Evolutionary conservation across 2,888 invertebrate species (phyloP), one percentile per base, ranked within the genome.

Genomic region (Malachius bipustulatus): DNA sequence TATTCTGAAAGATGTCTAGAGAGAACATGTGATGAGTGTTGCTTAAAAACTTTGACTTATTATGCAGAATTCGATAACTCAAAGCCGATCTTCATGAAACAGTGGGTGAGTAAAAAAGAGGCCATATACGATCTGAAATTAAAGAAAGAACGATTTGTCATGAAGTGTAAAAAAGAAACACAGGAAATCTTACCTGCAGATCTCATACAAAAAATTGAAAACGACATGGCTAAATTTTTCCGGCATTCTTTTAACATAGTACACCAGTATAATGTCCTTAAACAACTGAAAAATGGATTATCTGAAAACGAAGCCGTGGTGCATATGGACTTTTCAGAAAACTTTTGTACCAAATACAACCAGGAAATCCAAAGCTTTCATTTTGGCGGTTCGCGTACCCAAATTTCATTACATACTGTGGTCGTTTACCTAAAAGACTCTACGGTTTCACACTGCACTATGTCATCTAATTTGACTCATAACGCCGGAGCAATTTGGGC

Each of bases 361-460:
- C 29, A 37, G 26, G 43, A 42, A 37, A 35, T 43, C 11, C 40
- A 42, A 26, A 16, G 32, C 9, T 42, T 38, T 28, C 42, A 44
- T 38, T 42, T 42, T 31, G 39, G 41, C 10, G 41, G 40, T 14
- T 41, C 40, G 12, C 37, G 42, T 12, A 36, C 36, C 4, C 42
- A 42, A 37, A 26, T 42, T 15, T 32, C 40, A 35, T 16, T 42
- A 8, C 40, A 42, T 34, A 41, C 42, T 30, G 42, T 42, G 16
- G 42, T 42, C n/a, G 40, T 42, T 3, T 42, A 42, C 14, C 13
- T 14, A 10, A n/a, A n/a, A n/a, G n/a, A n/a, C n/a, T n/a, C n/a
- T n/a, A n/a, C n/a, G n/a, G n/a, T n/a, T n/a, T n/a, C n/a, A n/a
- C 36, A 49, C 26, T 53, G 53, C 41, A 51, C 53, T 38, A 34